Evolutionary conservation across 1,140 invertebrate species (phyloP).

Genomic region (Drosophila prosaltans): DNA sequence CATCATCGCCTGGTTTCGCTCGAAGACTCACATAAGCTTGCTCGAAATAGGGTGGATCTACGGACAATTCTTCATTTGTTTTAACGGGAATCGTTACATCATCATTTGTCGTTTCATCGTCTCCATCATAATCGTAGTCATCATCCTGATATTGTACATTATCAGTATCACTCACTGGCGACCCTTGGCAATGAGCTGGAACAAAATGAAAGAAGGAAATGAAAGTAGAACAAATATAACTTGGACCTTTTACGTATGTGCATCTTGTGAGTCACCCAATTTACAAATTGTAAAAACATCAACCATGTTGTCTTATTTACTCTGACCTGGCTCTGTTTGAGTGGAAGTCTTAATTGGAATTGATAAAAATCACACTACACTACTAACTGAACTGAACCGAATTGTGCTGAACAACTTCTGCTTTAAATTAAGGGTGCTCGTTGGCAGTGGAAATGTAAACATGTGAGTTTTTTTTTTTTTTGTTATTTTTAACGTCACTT

Average conservation of each 20-base stretch:
- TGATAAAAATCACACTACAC: conserved; percentile 63
- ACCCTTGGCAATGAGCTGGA: conserved; percentile 36
- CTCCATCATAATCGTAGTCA: conserved; percentile 54
- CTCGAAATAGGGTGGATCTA: conserved; percentile 67
- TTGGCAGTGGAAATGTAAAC: background rate
- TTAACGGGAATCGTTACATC: background rate
- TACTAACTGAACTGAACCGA: conserved; percentile 18
- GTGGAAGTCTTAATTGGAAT: conserved; percentile 52
- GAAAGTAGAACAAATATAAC: conserved; percentile 3
- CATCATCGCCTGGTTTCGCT: conserved; percentile 59
- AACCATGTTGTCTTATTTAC: conserved; percentile 18
- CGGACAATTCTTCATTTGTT: background rate
- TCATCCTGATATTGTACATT: conserved; percentile 41
- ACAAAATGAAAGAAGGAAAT: background rate
- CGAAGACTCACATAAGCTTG: conserved; percentile 38
- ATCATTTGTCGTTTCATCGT: conserved; percentile 26
- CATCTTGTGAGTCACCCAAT: conserved; percentile 2
- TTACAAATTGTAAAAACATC: conserved; percentile 3
- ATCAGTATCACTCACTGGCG: conserved; percentile 29
- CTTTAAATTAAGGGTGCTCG: conserved; percentile 33
- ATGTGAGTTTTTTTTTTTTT: background rate
- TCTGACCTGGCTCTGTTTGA: conserved; percentile 1
- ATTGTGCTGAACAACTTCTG: conserved; percentile 12
- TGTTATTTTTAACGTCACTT: background rate
- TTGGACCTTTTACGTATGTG: background rate